phyloP scores from a whole-genome alignment of 1,140 invertebrate genomes.

The Heliconius nattereri region DNA sequence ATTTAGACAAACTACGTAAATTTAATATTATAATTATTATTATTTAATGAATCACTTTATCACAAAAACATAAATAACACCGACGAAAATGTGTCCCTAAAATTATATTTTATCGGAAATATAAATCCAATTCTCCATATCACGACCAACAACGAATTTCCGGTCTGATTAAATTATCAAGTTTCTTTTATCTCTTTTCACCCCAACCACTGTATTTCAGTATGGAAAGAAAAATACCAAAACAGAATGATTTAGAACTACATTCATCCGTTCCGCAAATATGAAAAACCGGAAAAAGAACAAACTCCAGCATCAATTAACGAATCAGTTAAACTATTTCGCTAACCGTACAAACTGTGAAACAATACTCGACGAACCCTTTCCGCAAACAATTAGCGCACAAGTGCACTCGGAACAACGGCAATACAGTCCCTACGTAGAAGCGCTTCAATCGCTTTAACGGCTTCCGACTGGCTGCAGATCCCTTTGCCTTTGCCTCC shows the following conservation, averaged over 20 bases:
- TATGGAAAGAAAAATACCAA: background rate
- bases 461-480: slow-evolving; percentile 71
- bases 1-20: no score
- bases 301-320: background rate
- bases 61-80: no score
- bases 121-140: no score
- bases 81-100: no score
- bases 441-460: slow-evolving; percentile 56
- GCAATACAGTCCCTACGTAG: slow-evolving; percentile 66
- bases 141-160: background rate
- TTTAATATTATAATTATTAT: no score
- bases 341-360: slow-evolving; percentile 38
- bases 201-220: background rate
- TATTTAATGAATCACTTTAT: no score
- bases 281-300: background rate
- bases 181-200: no score
- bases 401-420: slow-evolving; percentile 74
- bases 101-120: no score
- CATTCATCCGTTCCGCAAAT: background rate
- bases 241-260: background rate
- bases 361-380: slow-evolving; percentile 58
- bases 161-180: background rate
- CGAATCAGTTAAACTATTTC: slow-evolving; percentile 21
- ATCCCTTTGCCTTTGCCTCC: slow-evolving; percentile 66
- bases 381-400: slow-evolving; percentile 78